Percentiles rank a stretch among this genome's conserved stretches.
Conservation (phyloP, 2,797 vertebrate genomes). For the Myioborus melanocephalus region DNA sequence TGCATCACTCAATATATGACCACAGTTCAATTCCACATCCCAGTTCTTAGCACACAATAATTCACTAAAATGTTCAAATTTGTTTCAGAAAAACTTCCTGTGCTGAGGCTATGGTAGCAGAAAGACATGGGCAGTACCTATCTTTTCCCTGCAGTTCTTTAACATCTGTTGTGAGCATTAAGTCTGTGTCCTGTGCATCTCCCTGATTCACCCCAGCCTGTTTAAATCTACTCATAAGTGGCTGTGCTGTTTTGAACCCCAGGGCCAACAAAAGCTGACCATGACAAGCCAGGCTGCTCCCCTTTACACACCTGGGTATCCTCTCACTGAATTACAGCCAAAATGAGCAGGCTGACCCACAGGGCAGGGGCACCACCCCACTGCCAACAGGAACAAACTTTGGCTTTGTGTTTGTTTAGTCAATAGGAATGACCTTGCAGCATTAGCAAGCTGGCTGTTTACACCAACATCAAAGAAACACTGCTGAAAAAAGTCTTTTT, state of each 20-base stretch:
- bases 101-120: neutral
- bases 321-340: neutral
- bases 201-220: neutral
- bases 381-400: neutral
- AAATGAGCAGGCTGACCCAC: neutral
- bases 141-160: neutral
- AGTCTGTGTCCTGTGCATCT: too few species aligned
- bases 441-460: neutral
- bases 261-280: neutral
- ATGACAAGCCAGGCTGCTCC: neutral
- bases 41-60: neutral
- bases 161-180: neutral
- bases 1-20: neutral
- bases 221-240: rapidly evolving
- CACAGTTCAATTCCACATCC: neutral
- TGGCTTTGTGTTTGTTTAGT: neutral
- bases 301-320: neutral
- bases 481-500: neutral
- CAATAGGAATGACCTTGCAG: neutral
- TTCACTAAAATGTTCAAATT: neutral
- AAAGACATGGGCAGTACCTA: neutral
- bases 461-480: neutral
- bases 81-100: neutral
- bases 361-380: neutral
- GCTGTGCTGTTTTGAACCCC: neutral